These are phyloP conservation scores for Drosophila birchii DNA, from an alignment of 2,888 invertebrate genomes.

Conservation along the genomic window DNA sequence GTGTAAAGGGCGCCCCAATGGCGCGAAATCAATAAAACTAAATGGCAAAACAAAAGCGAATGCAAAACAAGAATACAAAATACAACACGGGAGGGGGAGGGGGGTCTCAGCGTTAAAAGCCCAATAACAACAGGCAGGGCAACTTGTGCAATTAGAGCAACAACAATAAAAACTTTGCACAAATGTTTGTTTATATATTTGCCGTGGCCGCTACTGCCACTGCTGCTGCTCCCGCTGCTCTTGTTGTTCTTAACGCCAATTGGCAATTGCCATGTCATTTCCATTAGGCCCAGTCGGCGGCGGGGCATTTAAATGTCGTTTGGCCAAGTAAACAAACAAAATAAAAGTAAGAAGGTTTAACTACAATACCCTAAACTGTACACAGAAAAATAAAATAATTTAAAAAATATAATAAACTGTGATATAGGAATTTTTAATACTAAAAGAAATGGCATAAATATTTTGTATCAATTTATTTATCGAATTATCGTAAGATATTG, in stretches of 20 bases:
- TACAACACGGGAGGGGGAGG: constrained; percentile 1
- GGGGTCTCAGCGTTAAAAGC: constrained; percentile 35
- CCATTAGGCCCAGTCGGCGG: constrained; percentile 52
- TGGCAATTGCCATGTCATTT: constrained; percentile 70
- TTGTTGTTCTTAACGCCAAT: constrained; percentile 55
- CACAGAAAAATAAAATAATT: background rate
- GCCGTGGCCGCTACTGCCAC: constrained; percentile 20
- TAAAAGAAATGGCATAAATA: too few relatives aligned
- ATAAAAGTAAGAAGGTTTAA: background rate
- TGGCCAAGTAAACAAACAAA: constrained; percentile 12
- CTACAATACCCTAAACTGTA: constrained; percentile 9
- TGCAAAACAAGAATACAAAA: constrained; percentile 19
- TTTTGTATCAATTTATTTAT: too few relatives aligned
- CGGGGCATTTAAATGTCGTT: constrained; percentile 56
- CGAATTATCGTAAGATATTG: too few relatives aligned
- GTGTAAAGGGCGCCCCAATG: constrained; percentile 70
- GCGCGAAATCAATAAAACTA: constrained; percentile 72
- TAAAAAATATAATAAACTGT: too few relatives aligned
- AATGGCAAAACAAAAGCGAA: constrained; percentile 43
- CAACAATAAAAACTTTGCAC: constrained; percentile 60
- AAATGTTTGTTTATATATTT: constrained; percentile 68
- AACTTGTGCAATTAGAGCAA: constrained; percentile 52
- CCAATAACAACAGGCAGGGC: constrained; percentile 20
- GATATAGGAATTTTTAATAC: too few relatives aligned
- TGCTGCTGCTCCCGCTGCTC: constrained; percentile 10